These are phyloP conservation scores for Drosophila nebulosa DNA, from an alignment of 1,140 invertebrate species.

Conservation along the genomic window DNA sequence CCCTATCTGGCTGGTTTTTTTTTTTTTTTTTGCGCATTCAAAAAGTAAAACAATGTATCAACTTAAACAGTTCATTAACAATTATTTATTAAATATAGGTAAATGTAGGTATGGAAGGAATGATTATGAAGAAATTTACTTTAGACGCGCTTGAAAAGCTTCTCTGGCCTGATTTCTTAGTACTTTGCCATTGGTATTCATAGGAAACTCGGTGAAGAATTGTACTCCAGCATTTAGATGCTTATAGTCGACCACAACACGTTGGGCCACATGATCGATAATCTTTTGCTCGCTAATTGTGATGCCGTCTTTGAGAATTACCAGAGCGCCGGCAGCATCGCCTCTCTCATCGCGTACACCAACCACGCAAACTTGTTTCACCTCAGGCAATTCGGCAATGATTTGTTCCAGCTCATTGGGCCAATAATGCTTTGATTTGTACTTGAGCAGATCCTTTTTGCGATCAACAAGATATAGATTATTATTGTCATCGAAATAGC, in stretches of 20 bases:
- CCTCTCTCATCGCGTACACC: conserved; percentile 50
- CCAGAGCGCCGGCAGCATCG: conserved; percentile 56
- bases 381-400: conserved; percentile 55
- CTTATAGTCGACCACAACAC: conserved; percentile 64
- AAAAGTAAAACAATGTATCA: background rate
- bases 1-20: background rate
- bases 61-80: background rate
- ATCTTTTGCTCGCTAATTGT: conserved; percentile 50
- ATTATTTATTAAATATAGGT: background rate
- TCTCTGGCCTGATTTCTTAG: conserved; percentile 42
- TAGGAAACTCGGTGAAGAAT: conserved; percentile 82
- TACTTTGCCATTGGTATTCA: conserved; percentile 82
- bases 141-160: conserved; percentile 31
- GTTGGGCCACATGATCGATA: conserved; percentile 55
- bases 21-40: background rate
- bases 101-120: background rate
- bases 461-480: conserved; percentile 83
- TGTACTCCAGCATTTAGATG: conserved; percentile 80
- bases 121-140: conserved; percentile 3
- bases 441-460: conserved; percentile 84
- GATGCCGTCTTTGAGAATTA: conserved; percentile 39
- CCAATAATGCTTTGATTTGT: conserved; percentile 69
- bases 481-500: conserved; percentile 83
- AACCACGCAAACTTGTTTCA: conserved; percentile 58
- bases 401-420: conserved; percentile 65